These are phyloP conservation scores for Sminthurides bifidus DNA, from an alignment of 1,140 invertebrate species.

Conservation along the genomic window DNA sequence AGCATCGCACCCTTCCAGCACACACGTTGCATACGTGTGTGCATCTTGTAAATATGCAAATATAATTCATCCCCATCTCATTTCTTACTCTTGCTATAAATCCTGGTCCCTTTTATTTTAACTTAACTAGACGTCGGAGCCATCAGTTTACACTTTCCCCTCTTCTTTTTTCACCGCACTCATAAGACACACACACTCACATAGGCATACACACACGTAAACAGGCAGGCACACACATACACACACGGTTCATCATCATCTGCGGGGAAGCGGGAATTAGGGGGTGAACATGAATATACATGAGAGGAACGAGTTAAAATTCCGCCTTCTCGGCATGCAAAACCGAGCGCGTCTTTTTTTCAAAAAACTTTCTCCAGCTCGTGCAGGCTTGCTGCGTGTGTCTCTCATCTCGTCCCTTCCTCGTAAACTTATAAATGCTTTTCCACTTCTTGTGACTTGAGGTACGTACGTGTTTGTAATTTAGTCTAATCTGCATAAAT, in stretches of 20 bases:
- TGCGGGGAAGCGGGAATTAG: neutral
- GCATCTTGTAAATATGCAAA: slow-evolving; percentile 13
- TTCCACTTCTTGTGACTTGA: no score
- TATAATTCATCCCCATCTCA: slow-evolving; percentile 7
- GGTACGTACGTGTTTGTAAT: no score
- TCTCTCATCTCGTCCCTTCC: no score
- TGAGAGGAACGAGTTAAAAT: neutral
- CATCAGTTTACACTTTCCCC: slow-evolving; percentile 5
- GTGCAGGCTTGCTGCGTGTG: no score
- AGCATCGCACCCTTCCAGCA: slow-evolving; percentile 7
- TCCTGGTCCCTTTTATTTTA: neutral
- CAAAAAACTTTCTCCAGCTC: no score
- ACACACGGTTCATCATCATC: no score
- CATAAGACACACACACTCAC: slow-evolving; percentile 4
- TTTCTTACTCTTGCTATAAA: neutral
- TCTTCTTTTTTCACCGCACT: no score
- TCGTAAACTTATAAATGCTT: no score
- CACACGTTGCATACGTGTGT: slow-evolving; percentile 15
- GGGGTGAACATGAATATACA: neutral
- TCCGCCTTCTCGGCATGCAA: no score
- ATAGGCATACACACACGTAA: neutral
- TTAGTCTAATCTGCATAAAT: no score
- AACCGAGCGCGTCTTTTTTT: no score
- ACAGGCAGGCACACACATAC: neutral
- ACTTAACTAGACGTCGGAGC: neutral